Evolutionary conservation across 2,888 invertebrate species (phyloP).

Genomic region (Heliconius erato): DNA sequence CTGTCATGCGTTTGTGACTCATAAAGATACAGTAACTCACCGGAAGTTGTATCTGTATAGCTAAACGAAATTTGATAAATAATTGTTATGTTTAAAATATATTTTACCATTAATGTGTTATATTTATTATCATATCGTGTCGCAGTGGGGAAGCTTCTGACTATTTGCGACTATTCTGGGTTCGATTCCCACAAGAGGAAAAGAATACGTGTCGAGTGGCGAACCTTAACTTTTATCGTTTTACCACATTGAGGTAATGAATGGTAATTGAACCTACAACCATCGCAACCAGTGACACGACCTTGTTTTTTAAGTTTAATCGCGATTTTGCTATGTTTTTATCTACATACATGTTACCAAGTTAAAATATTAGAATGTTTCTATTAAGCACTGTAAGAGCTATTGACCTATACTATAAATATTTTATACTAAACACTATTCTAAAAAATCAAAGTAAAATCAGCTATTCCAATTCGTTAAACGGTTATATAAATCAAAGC

Average conservation of each 20-base stretch:
- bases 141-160: background rate
- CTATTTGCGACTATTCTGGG: too few species aligned
- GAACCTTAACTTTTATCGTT: background rate
- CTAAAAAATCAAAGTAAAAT: background rate
- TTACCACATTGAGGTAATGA: too few species aligned
- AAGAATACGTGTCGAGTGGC: background rate
- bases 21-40: background rate
- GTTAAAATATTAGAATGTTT: background rate
- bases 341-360: background rate
- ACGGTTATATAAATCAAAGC: slow-evolving; percentile 17
- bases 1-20: slow-evolving; percentile 1
- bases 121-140: background rate
- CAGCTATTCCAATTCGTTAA: background rate
- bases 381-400: background rate
- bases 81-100: background rate
- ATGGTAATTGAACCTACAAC: background rate
- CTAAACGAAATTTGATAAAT: slow-evolving; percentile 11
- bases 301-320: background rate
- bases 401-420: too few species aligned
- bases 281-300: background rate
- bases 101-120: background rate
- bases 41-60: slow-evolving; percentile 9
- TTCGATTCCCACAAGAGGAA: background rate
- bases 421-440: background rate
- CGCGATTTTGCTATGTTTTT: background rate